Base-by-base conservation (phyloP, 2,888 invertebrate species). In the Catocala nupta region DNA sequence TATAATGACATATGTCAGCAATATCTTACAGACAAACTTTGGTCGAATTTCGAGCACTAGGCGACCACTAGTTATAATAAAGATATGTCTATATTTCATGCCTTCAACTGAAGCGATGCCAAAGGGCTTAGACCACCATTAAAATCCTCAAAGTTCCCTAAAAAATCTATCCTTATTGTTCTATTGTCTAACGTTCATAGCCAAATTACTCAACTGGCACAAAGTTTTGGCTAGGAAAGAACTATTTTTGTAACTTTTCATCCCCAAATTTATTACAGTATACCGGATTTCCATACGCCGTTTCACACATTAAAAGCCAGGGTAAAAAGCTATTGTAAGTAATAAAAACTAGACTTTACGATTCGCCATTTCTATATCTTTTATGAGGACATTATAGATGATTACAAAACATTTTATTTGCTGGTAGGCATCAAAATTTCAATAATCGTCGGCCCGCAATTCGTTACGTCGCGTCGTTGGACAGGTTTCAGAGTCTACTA, bases 371-470 rank as follows among this genome's bases (percentile, higher is more conserved):
- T 51, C 61, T 58, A 70, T 52, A 65, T 61, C 48, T 64, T 75
- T 76, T 69, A 73, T 66, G 55, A 53, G 25, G 48, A 59, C 75
- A 65, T 70, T 70, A 70, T 55, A 62, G 61, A 60, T 59, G 55
- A 71, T 71, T 71, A 71, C 59, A 64, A 64, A 74, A 70, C 65
- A 72, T 77, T 77, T 77, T 77, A 75, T 70, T 72, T 34, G 67
- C 25, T 65, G 68, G 58, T 64, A 65, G 68, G 70, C 62, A 63
- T 64, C 67, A 68, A 70, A 75, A 77, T 74, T 77, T 77, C 72
- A 74, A 77, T 72, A 74, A 77, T 70, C 44, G 68, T 34, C 36
- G 43, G 10, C 7, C 12, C 4, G 12, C 12, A 2, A 7, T 6
- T 12, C 12, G 45, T 45, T 4, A 45, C n/a, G n/a, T n/a, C n/a